A percentile compares a stretch with the other conserved stretches of the same genome.
These are phyloP conservation scores for Drosophila austrosaltans DNA, from an alignment of 2,888 invertebrate species.

Conservation along the genomic window DNA sequence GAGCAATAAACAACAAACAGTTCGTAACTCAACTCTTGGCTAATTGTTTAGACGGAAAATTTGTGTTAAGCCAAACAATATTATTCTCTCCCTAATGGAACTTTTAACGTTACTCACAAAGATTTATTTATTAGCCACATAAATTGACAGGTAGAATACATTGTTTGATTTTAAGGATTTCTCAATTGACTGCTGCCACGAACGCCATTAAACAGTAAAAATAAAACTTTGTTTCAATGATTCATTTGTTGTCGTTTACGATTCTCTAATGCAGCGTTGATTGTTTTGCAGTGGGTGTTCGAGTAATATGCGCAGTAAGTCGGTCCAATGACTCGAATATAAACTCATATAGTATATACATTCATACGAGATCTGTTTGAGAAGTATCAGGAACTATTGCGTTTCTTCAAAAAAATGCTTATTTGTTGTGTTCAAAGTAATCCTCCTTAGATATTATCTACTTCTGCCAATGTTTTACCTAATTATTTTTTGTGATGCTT, in stretches of 20 bases:
- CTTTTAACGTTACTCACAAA: not conserved
- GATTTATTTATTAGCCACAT: too few species aligned
- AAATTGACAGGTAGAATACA: not conserved
- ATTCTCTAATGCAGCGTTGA: slow-evolving; percentile 60
- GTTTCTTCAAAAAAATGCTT: too few species aligned
- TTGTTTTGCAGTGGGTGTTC: slow-evolving; percentile 40
- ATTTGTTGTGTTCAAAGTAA: too few species aligned
- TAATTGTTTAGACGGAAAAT: slow-evolving; percentile 5
- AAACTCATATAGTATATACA: slow-evolving; percentile 24
- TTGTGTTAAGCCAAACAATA: not conserved
- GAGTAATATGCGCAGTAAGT: slow-evolving; percentile 62
- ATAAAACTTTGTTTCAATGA: slow-evolving; percentile 51
- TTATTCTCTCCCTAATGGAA: not conserved
- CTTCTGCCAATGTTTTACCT: too few species aligned
- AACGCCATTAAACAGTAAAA: not conserved
- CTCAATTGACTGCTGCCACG: not conserved
- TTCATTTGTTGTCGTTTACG: slow-evolving; percentile 50
- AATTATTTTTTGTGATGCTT: too few species aligned
- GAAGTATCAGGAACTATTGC: too few species aligned
- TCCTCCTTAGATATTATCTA: too few species aligned
- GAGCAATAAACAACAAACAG: slow-evolving; percentile 1
- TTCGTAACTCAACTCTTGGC: slow-evolving; percentile 11
- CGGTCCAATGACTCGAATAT: slow-evolving; percentile 9
- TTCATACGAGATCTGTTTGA: too few species aligned
- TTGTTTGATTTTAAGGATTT: slow-evolving; percentile 2